Percentiles rank a stretch among this genome's conserved stretches.
Conservation (phyloP, 2,888 invertebrate species). For the Pachycephus smyrnensis region DNA sequence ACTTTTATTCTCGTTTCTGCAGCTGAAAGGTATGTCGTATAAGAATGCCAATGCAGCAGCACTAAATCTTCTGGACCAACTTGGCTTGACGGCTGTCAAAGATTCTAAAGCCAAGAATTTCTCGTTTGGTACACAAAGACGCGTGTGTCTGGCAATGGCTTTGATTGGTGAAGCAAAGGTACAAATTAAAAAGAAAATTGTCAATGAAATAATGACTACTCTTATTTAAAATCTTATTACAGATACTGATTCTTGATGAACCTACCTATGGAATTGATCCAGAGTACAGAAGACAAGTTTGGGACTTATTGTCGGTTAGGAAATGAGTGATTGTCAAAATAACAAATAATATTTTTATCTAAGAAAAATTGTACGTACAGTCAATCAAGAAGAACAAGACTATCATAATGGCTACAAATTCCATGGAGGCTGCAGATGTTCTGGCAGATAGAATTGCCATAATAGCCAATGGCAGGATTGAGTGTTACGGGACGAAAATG, state of each 20-base stretch:
- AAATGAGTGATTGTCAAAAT: not conserved
- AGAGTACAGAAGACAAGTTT: constrained; percentile 29
- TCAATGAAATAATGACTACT: not conserved
- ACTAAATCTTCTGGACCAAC: constrained; percentile 22
- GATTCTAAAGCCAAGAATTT: constrained; percentile 24
- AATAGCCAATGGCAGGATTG: constrained; percentile 34
- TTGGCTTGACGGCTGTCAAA: constrained; percentile 26
- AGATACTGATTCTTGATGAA: constrained; percentile 39
- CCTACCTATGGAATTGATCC: constrained; percentile 37
- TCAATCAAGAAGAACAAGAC: constrained; percentile 31
- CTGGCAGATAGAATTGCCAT: constrained; percentile 40
- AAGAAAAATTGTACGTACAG: constrained; percentile 4
- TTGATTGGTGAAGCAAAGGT: constrained; percentile 36
- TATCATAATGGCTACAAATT: constrained; percentile 38
- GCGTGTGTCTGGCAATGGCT: constrained; percentile 38
- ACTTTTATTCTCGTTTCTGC: not conserved
- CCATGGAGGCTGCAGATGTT: constrained; percentile 38
- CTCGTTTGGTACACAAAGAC: constrained; percentile 26
- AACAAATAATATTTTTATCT: not conserved
- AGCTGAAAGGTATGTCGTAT: constrained; percentile 37
- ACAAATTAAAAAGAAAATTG: not conserved
- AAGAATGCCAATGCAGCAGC: constrained; percentile 26
- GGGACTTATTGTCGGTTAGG: constrained; percentile 31
- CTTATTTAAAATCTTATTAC: not conserved
- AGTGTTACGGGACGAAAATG: constrained; percentile 39